Percentiles rank a stretch among this genome's conserved stretches.
These are phyloP conservation scores for Artemia sp. DNA, from an alignment of 2,888 invertebrate genomes.

Conservation along the genomic window DNA sequence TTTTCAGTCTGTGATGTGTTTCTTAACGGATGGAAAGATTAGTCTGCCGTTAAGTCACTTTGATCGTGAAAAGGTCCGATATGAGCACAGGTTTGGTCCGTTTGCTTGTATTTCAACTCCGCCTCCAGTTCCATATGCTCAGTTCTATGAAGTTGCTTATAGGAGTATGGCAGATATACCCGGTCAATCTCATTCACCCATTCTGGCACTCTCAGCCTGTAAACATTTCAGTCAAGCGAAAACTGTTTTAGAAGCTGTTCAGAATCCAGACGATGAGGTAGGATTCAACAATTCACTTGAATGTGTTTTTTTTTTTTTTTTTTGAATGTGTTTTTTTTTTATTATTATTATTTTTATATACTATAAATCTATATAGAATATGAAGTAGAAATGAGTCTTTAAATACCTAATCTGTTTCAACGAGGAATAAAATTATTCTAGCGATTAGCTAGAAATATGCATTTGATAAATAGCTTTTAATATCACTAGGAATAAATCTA, in stretches of 20 bases:
- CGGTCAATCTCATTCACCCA: constrained; percentile 25
- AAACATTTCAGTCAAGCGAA: constrained; percentile 84
- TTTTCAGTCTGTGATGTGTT: constrained; percentile 65
- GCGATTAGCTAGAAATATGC: no score
- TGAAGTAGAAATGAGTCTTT: no score
- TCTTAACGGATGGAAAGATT: constrained; percentile 71
- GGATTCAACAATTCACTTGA: constrained; percentile 24
- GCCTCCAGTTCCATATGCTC: constrained; percentile 73
- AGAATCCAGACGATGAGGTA: constrained; percentile 63
- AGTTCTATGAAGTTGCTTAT: constrained; percentile 64
- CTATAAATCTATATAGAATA: no score
- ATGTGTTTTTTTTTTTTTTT: no score
- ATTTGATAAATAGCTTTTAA: no score
- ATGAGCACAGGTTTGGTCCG: constrained; percentile 81
- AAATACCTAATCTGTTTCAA: no score
- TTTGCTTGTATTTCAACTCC: constrained; percentile 70
- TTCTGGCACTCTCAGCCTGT: constrained; percentile 57
- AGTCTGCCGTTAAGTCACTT: constrained; percentile 65
- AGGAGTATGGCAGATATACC: neutral
- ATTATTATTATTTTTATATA: no score
- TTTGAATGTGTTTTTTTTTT: no score
- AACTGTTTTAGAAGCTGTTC: constrained; percentile 61
- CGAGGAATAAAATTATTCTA: no score
- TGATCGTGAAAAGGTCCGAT: constrained; percentile 82
- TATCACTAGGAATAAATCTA: no score